Evolutionary conservation across 2,113 vertebrate species (phyloP).

Genomic region (Tachysurus vachellii): DNA sequence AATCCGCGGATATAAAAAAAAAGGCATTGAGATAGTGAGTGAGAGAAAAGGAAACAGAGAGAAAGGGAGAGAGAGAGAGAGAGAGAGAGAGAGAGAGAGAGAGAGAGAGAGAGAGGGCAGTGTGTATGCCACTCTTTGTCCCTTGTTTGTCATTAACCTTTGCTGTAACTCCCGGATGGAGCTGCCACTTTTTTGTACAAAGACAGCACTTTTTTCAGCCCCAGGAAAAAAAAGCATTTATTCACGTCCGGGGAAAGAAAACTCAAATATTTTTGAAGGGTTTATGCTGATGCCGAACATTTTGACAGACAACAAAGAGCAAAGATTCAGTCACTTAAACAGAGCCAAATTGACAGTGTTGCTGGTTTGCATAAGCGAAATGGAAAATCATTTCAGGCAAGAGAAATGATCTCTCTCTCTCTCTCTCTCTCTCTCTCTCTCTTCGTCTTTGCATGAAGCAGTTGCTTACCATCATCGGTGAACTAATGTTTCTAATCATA

Average conservation of each 20-base stretch:
- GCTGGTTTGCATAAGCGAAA: conserved; percentile 54
- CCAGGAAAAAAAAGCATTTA: conserved; percentile 84
- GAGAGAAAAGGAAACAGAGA: conserved; percentile 46
- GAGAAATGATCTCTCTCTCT: conserved; percentile 41
- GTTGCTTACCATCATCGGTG: conserved; percentile 13
- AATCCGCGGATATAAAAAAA: conserved; percentile 80
- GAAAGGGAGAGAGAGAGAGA: conserved; percentile 58
- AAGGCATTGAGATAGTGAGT: conserved; percentile 77
- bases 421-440: conserved; percentile 51
- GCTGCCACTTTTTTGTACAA: conserved; percentile 74
- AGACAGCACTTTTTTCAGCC: conserved; percentile 76
- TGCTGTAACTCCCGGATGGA: conserved; percentile 80
- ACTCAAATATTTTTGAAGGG: conserved; percentile 67
- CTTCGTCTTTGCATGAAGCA: conserved; percentile 35
- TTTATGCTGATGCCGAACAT: conserved; percentile 76
- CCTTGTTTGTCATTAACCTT: conserved; percentile 90
- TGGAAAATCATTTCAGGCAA: conserved; percentile 54
- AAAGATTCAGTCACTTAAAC: conserved; percentile 61
- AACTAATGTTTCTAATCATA: conserved; percentile 5
- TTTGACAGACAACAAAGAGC: conserved; percentile 59
- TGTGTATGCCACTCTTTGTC: conserved; percentile 91
- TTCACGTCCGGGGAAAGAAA: conserved; percentile 68
- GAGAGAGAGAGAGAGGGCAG: conserved; percentile 59
- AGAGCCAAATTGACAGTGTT: conserved; percentile 29
- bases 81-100: conserved; percentile 58